Base-by-base conservation (phyloP, 2,797 vertebrate species). In the Cryptoblepharus egeriae region DNA sequence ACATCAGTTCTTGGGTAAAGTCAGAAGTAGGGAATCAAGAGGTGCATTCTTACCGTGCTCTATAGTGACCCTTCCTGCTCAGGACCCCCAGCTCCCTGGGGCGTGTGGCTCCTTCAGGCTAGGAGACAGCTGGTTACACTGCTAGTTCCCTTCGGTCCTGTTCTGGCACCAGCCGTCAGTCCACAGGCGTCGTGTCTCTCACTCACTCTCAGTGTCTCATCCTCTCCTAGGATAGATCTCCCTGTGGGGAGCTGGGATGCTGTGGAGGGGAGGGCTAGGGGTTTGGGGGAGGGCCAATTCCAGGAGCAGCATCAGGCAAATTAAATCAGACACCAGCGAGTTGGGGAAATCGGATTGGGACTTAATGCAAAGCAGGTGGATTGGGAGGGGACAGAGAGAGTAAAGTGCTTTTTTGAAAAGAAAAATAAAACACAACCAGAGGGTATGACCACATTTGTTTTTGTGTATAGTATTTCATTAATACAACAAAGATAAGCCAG, bases 291-390 rank as follows among this genome's bases (percentile, higher is more conserved):
- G 92, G 93, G 93, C 90, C 82, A 94, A 95, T 95, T 97, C 97
- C 88, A 86, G 90, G 89, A 92, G 91, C 82, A 84, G 91, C 84
- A 80, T 93, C 94, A 95, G 94, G 94, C 93, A 95, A 95, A 95
- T 96, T 93, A 93, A 95, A 95, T 95, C 92, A 96, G 98, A 94
- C 93, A 93, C 93, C 90, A 96, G 96, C 96, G 96, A 97, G 97
- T 96, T 96, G 96, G 96, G 97, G 95, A 96, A 97, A 96, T 96
- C 93, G 96, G 96, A 97, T 96, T 96, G 96, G 94, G 93, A 95
- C 88, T 90, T 94, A 93, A 94, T 94, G 92, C 88, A 93, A 90
- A 93, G 92, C 90, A 93, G 86, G 91, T 92, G 89, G 91, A 85
- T 81, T 90, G 95, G 91, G 93, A 92, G 91, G 93, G 94, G 91